Conservation (phyloP, 2,888 invertebrate species). For the Hololepta plana region DNA sequence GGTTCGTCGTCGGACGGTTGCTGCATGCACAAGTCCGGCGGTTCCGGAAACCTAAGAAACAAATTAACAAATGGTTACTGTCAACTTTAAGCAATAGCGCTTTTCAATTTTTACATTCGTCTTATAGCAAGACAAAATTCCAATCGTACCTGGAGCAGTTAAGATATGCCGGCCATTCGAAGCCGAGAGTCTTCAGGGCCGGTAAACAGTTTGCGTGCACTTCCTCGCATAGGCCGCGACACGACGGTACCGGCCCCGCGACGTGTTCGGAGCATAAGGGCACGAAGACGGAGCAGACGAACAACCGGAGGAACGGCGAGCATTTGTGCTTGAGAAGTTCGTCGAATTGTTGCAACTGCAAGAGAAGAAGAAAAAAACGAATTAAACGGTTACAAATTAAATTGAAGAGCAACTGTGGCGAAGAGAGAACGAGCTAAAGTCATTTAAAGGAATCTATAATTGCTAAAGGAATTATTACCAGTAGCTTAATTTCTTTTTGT, state of each 20-base stretch:
- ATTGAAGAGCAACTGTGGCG: too few relatives aligned
- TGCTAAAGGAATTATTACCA: too few relatives aligned
- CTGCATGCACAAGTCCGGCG: constrained; percentile 61
- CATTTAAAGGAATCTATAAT: too few relatives aligned
- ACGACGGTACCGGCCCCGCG: constrained; percentile 68
- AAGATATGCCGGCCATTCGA: constrained; percentile 52
- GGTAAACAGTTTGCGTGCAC: constrained; percentile 54
- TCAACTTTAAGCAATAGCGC: neutral
- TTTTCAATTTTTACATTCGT: neutral
- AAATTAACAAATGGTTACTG: too few relatives aligned
- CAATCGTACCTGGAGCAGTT: constrained; percentile 40
- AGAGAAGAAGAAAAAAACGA: constrained; percentile 17
- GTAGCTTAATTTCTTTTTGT: too few relatives aligned
- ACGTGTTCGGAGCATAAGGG: constrained; percentile 83
- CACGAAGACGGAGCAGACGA: constrained; percentile 78
- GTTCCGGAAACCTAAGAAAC: constrained; percentile 46
- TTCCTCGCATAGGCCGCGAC: constrained; percentile 69
- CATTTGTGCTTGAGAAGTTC: constrained; percentile 63
- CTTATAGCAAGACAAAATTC: too few relatives aligned
- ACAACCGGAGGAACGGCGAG: constrained; percentile 63
- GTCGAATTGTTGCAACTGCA: constrained; percentile 52
- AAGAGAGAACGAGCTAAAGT: too few relatives aligned
- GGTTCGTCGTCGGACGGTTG: constrained; percentile 22
- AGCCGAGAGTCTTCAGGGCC: constrained; percentile 40
- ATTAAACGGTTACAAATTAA: neutral